Evolutionary conservation across 2,888 invertebrate genomes (phyloP), one percentile per base, ranked within the genome.

Genomic region (Melipona beecheii): DNA sequence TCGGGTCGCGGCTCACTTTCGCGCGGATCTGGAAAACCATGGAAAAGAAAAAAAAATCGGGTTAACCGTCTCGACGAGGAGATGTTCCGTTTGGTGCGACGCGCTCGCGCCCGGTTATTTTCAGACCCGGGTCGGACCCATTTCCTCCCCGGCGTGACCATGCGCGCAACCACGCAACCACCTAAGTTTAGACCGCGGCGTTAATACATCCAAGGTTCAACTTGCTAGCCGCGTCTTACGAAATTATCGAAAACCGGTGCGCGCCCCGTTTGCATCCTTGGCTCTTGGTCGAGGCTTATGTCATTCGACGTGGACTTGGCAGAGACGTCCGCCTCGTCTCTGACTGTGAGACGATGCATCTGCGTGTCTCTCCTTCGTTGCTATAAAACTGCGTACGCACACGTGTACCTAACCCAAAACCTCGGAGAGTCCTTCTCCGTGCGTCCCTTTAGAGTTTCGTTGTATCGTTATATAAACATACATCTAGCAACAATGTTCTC

Each of bases 171-270:
- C 79, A 66, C 78, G 64, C 60, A 80, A 9, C 43, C 74, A 83
- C 86, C 91, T 91, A 91, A 91, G 89, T 90, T 91, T 90, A 91
- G 89, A 86, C 81, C 65, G 80, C 76, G 84, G 91, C 90, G 89
- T 90, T 91, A 89, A 91, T 91, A 91, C 87, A 82, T 90, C 9
- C 90, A 91, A 91, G 91, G 91, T 89, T 89, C 86, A 86, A 74
- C 87, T 84, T 84, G 90, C 90, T 87, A 86, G 87, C 84, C 85
- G 68, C 85, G 68, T 81, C 86, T 91, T 90, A 90, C 89, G 91
- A 89, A 90, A 90, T 60, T 90, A 89, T 84, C 88, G 80, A 89
- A 89, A 89, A 88, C 84, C 88, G 66, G 86, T 72, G 81, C 82
- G 81, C 81, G 85, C 87, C 69, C 69, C 88, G 87, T 86, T 89